Evolutionary conservation across 1,140 invertebrate genomes (phyloP), one percentile per base, ranked within the genome.

Genomic region (Cydia pomonella): DNA sequence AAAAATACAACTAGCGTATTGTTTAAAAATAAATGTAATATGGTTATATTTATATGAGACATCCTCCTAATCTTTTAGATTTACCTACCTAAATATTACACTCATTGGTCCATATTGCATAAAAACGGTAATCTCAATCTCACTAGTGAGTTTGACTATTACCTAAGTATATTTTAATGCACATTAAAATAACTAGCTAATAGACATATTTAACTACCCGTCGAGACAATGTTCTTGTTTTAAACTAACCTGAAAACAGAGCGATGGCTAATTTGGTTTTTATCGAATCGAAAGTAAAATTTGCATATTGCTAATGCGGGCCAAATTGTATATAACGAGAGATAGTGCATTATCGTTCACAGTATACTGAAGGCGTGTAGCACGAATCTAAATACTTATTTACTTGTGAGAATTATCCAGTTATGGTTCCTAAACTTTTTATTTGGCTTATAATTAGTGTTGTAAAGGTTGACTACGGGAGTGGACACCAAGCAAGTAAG

Each of bases 261-360:
- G 25, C 25, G 7, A 29, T 41, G 64, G 64, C 7, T 69, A 69
- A 69, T 59, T 59, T 69, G 29, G 7, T 33, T 33, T n/a, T 69
- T 33, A 69, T 33, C 64, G n/a, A 38, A 69, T 69, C 64, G 64
- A 69, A 69, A 69, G 64, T 18, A 33, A 38, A 69, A 69, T 69
- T 69, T 69, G 33, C 64, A 69, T 69, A 66, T 27, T n/a, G 33
- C 63, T 29, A 10, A 69, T 69, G 64, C 64, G 64, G 64, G 64
- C 64, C 27, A 18, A 66, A 59, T 23, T 59, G 53, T 59, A 59
- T 59, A 59, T 10, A 59, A 59, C 50, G 18, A 23, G 53, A 59
- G 53, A 23, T 59, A 59, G 53, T 59, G 21, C 21, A 59, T 18
- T 59, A 12, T n/a, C n/a, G 21, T 59, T 59, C 3, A 59, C 53